Percentiles rank a stretch among this genome's conserved stretches.
Evolutionary conservation across 2,888 invertebrate genomes (phyloP).

Genomic region (Drosophila cyrtoloma): DNA sequence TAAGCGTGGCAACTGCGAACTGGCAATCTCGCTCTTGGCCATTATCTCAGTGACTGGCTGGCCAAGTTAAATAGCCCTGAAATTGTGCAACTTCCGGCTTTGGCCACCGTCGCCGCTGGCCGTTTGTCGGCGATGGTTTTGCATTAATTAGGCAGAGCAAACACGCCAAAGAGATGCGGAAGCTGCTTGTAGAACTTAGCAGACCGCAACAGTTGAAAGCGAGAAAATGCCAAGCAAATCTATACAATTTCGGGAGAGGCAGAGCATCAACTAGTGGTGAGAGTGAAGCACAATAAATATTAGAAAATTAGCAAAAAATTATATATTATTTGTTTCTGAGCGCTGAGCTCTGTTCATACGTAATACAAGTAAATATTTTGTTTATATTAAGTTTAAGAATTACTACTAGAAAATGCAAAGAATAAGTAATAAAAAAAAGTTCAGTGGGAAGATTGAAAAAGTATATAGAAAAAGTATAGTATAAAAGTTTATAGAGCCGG

Average conservation of each 20-base stretch:
- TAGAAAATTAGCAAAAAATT: not conserved
- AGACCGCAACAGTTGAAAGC: conserved; percentile 45
- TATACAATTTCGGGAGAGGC: not conserved
- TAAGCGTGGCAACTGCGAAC: conserved; percentile 63
- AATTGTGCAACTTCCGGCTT: conserved; percentile 77
- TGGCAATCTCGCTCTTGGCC: conserved; percentile 46
- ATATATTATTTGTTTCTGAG: not conserved
- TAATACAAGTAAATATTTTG: not conserved
- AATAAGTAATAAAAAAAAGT: not conserved
- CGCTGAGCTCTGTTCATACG: not conserved
- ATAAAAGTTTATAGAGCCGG: not conserved
- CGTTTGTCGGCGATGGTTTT: conserved; percentile 70
- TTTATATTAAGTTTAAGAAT: not conserved
- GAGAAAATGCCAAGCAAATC: conserved; percentile 26
- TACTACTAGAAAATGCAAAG: no score
- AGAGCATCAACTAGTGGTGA: not conserved
- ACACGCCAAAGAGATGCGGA: conserved; percentile 26
- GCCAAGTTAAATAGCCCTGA: conserved; percentile 80
- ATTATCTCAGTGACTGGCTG: conserved; percentile 38
- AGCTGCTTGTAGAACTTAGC: conserved; percentile 37
- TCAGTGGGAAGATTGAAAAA: not conserved
- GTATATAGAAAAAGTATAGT: not conserved
- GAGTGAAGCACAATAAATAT: not conserved
- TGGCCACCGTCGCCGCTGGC: conserved; percentile 63
- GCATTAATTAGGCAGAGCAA: conserved; percentile 56